Base-by-base conservation (phyloP, 37 sponge, comb jelly and placozoan species). In the Aphrocallistes beatrix region DNA sequence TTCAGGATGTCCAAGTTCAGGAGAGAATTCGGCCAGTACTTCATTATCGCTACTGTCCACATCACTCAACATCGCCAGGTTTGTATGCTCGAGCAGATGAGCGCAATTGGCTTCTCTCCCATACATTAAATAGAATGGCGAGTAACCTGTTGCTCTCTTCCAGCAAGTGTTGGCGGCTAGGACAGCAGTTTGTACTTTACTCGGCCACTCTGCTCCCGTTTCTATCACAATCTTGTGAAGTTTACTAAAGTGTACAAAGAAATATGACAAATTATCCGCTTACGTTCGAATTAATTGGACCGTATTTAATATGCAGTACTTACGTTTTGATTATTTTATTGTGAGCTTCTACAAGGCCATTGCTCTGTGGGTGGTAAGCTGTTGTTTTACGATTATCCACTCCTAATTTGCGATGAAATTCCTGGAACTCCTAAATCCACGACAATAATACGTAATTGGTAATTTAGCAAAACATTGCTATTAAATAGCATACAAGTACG, bases 301-400 rank as follows among this genome's bases (percentile, higher is more conserved):
- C 13, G 45, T 19, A n/a, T 60, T 25, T 60, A 3, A 6, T 60
- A 13, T 60, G 3, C n/a, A 60, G 28, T 60, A 60, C 32, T 60
- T 60, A 60, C 75, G 75, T 60, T 60, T 60, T 60, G 75, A 60
- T 60, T 19, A 28, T 60, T 60, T 21, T 60, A 13, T 60, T 60
- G 34, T 60, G 75, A 6, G 75, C 75, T 60, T 60, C 32, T 19
- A 60, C 75, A 13, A n/a, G 34, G 28, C 34, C 75, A 28, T 60
- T 60, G 75, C 75, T 60, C 75, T 60, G 75, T 60, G 75, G 75
- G 21, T 32, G 75, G 75, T 60, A 60, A 60, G 75, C 75, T 25
- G 75, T 60, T 60, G 75, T 60, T 30, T 60, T 60, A 60, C 75
- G 75, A 30, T 60, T 60, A 28, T 60, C 75, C 6, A 60, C 75